phyloP scores from a whole-genome alignment of 2,113 vertebrate genomes.

The Sander vitreus region DNA sequence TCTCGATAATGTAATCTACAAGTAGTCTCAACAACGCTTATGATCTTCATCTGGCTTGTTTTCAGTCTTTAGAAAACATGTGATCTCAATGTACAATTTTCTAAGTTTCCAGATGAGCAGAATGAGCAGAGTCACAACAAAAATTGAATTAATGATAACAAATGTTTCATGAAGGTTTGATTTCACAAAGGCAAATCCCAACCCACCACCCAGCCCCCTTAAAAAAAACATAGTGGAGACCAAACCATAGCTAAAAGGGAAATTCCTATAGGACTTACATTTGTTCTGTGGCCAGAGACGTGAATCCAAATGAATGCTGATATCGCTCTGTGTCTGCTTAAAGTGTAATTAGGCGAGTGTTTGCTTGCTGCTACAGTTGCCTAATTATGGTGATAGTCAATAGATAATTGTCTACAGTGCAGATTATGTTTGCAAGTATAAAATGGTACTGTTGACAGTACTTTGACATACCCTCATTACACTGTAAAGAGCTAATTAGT shows the following conservation, averaged over 20 bases:
- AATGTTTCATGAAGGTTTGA: no score
- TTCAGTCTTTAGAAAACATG: no score
- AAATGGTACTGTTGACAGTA: background rate
- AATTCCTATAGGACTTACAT: background rate
- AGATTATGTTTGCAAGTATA: conserved; percentile 2
- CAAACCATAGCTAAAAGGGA: background rate
- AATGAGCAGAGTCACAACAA: no score
- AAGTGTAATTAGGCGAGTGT: background rate
- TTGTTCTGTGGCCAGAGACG: background rate
- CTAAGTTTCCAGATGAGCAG: no score
- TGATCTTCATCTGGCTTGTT: no score
- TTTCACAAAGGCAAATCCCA: no score
- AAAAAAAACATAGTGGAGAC: background rate
- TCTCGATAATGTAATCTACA: no score
- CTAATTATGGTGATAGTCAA: background rate
- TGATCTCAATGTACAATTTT: no score
- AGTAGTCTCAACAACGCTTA: no score
- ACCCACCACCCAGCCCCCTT: no score
- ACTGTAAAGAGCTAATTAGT: conserved; percentile 9
- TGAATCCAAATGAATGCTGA: background rate
- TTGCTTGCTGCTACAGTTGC: background rate
- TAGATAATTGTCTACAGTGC: background rate
- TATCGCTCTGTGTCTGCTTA: background rate
- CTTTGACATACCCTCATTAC: background rate
- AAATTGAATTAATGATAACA: no score